Percentiles rank a stretch among this genome's conserved stretches.
Evolutionary conservation across 2,113 vertebrate genomes (phyloP).

Genomic region (Dromaius novaehollandiae): DNA sequence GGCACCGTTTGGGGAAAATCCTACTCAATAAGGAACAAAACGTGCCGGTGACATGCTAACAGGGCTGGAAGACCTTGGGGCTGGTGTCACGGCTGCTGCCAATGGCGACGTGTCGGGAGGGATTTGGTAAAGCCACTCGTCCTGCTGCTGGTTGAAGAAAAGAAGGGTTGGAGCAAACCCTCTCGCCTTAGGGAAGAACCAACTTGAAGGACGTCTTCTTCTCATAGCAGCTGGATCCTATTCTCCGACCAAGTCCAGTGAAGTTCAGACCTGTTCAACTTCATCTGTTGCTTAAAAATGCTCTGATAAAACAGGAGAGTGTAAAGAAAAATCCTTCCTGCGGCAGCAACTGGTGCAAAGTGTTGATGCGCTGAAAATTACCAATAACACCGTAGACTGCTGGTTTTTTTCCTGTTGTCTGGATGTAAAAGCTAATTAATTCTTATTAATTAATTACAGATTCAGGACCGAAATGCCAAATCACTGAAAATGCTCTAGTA

Average conservation of each 20-base stretch:
- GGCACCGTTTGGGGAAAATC: too few species aligned
- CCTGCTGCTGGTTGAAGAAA: neutral
- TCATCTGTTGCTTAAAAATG: neutral
- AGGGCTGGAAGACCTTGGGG: too few species aligned
- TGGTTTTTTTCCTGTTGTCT: too few species aligned
- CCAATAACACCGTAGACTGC: rapidly evolving
- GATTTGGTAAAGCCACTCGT: neutral
- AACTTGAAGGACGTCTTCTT: neutral
- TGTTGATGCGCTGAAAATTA: neutral
- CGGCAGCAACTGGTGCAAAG: neutral
- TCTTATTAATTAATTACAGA: neutral
- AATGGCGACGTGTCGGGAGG: too few species aligned
- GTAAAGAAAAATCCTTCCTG: rapidly evolving
- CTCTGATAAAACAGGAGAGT: neutral
- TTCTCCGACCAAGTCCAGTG: neutral
- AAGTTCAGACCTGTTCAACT: neutral
- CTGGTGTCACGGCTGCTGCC: too few species aligned
- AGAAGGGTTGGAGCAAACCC: neutral
- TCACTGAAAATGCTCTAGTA: neutral
- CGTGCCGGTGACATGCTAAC: too few species aligned
- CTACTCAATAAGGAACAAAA: too few species aligned
- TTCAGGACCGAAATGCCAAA: neutral
- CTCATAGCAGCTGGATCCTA: too few species aligned
- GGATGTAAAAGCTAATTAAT: neutral
- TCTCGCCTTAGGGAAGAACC: neutral